Evolutionary conservation across 2,113 vertebrate genomes (phyloP), one percentile per base, ranked within the genome.

Genomic region (Gnathonemus longibarbis): DNA sequence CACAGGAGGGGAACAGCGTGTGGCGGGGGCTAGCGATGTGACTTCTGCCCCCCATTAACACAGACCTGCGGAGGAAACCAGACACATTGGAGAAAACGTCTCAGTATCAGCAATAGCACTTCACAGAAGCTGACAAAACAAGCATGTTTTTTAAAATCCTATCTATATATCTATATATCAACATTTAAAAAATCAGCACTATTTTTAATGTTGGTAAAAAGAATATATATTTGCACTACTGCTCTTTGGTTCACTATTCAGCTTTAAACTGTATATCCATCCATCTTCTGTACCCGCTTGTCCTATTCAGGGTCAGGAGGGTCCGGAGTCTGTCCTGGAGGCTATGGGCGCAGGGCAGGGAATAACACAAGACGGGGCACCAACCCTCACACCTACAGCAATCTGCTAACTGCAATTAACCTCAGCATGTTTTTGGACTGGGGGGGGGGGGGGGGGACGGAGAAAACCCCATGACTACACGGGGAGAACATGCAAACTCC

Each of bases 21-120:
- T 39, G 31, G 35, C 89, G 84, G 88, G 91, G 91, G 92, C 50
- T 42, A 3, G 80, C 0, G 42, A 46, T 39, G 77, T 83, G 39
- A 45, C 35, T 45, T 27, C 5, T 39, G 17, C 91, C 91, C 91
- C 90, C 91, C 92, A 92, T 96, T 95, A 96, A 92, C 95, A 96
- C 94, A 96, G 94, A 91, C 96, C 96, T 96, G 94, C 89, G 87
- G 90, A 91, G 91, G 90, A 88, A 92, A 91, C 84, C 89, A 21
- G 88, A 90, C 17, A 87, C 10, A 42, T 66, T 21, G 42, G 52
- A 56, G 17, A 46, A 52, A 5, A 58, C 13, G 1, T 39, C 31
- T 42, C 13, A 62, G 21, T 45, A 11, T 45, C 53, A 13, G 27
- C 15, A 19, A 19, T 6, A 39, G 35, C 13, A 39, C 35, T 17